These are phyloP conservation scores for Pempheris klunzingeri DNA, from an alignment of 2,797 vertebrate species.

Conservation along the genomic window DNA sequence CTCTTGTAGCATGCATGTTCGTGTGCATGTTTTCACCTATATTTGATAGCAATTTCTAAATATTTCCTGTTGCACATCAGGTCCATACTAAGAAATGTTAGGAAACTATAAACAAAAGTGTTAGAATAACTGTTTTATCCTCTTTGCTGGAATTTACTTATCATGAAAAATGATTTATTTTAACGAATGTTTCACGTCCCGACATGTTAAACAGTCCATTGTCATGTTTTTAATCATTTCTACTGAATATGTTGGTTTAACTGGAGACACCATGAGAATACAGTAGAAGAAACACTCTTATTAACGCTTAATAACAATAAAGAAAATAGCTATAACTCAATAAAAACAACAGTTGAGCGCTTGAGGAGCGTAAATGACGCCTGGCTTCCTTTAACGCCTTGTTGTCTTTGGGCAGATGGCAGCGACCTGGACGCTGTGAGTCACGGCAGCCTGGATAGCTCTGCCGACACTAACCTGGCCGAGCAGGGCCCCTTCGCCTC, in stretches of 20 bases:
- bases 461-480: slow-evolving; percentile 83
- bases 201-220: neutral
- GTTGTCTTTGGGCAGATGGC: slow-evolving; percentile 87
- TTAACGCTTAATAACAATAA: neutral
- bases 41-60: slow-evolving; percentile 6
- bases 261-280: neutral
- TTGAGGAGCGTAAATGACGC: slow-evolving; percentile 7
- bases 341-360: neutral
- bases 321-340: neutral
- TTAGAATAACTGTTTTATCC: neutral
- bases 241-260: neutral
- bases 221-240: neutral
- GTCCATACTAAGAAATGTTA: neutral
- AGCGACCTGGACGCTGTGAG: slow-evolving; percentile 91
- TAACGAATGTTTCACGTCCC: neutral
- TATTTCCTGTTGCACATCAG: neutral
- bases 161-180: neutral
- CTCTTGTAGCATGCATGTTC: neutral
- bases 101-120: neutral
- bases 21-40: neutral
- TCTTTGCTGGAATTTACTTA: neutral
- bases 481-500: slow-evolving; percentile 84
- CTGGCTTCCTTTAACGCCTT: slow-evolving; percentile 51
- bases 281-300: neutral
- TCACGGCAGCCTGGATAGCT: slow-evolving; percentile 91